Evolutionary conservation across 2,888 invertebrate genomes (phyloP).

Genomic region (Eustalomyia histrio): DNA sequence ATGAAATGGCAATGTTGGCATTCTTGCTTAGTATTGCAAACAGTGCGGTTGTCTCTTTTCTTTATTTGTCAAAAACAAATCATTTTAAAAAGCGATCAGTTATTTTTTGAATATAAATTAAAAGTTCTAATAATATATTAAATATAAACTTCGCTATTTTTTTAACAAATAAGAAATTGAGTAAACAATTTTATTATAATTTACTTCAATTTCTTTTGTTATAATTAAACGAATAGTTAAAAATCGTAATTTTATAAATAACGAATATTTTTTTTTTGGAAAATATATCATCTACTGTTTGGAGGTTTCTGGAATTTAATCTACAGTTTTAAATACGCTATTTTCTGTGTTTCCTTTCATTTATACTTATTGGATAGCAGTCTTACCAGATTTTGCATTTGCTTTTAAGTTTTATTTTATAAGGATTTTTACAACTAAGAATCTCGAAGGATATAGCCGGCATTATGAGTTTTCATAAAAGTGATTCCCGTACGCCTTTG

Average conservation of each 20-base stretch:
- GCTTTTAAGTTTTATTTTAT: conserved; percentile 10
- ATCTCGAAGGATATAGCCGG: conserved; percentile 24
- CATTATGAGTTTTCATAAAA: conserved; percentile 79
- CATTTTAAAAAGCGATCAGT: not conserved
- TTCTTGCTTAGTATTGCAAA: conserved; percentile 79
- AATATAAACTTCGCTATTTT: not conserved
- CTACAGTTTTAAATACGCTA: conserved; percentile 63
- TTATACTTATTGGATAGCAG: conserved; percentile 15
- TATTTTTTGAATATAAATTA: not conserved
- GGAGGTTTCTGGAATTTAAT: conserved; percentile 71
- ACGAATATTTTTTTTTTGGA: not conserved
- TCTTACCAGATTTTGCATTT: conserved; percentile 40
- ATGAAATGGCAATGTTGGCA: conserved; percentile 76
- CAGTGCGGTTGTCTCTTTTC: conserved; percentile 77
- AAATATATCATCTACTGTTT: conserved; percentile 68
- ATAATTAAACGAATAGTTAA: not conserved
- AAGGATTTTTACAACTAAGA: not conserved
- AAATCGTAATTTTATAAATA: not conserved
- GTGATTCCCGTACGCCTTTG: conserved; percentile 78
- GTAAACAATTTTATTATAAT: conserved; percentile 51
- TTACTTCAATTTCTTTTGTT: conserved; percentile 37
- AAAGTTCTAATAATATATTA: not conserved
- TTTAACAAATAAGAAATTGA: conserved; percentile 33
- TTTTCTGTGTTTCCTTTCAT: conserved; percentile 1
- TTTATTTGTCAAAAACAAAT: conserved; percentile 49